These are phyloP conservation scores for Melolontha melolontha DNA, from an alignment of 2,888 invertebrate species.

Conservation along the genomic window DNA sequence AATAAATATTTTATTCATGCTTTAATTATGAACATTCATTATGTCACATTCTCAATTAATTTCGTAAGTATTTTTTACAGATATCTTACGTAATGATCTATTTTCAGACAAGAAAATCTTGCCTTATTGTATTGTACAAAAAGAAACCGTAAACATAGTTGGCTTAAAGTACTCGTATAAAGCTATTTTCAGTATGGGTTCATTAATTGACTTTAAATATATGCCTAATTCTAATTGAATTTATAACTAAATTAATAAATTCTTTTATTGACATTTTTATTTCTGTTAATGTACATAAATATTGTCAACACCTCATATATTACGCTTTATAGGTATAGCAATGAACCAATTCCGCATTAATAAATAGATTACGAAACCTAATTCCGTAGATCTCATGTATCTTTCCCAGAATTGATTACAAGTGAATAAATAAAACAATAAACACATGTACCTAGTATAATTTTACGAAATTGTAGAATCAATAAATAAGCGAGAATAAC, in stretches of 20 bases:
- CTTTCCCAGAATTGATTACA: constrained; percentile 21
- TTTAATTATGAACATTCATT: no score
- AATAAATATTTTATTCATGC: no score
- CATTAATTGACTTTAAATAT: no score
- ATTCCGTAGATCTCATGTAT: constrained; percentile 17
- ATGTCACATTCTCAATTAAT: no score
- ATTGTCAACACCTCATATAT: constrained; percentile 6
- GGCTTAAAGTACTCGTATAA: no score
- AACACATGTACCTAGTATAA: constrained; percentile 27
- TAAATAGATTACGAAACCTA: constrained; percentile 28
- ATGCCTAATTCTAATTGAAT: neutral
- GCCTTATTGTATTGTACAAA: no score
- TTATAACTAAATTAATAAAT: constrained; percentile 15
- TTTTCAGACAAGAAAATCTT: no score
- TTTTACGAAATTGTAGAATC: constrained; percentile 41
- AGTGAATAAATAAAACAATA: constrained; percentile 23
- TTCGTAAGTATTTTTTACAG: no score
- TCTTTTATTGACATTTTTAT: constrained; percentile 1
- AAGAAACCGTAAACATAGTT: no score
- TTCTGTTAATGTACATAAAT: neutral
- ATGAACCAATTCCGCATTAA: constrained; percentile 22
- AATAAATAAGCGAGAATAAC: constrained; percentile 37
- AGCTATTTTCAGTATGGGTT: no score
- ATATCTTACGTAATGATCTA: no score
- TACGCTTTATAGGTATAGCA: neutral